These are phyloP conservation scores for Oceanodroma leucorhoa DNA, from an alignment of 2,797 vertebrate species.

Conservation along the genomic window DNA sequence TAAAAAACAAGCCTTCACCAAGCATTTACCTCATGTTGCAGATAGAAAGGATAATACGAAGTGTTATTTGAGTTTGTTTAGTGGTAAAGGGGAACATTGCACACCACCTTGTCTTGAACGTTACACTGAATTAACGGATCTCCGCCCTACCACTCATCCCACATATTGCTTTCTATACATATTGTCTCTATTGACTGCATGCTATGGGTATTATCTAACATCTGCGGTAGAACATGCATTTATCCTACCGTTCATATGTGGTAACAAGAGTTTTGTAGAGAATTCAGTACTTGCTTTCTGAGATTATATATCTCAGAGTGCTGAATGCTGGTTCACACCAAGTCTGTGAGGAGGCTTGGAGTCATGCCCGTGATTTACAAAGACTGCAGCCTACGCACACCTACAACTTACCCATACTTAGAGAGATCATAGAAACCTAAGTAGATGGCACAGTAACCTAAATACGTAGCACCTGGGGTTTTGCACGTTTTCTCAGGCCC, in stretches of 20 bases:
- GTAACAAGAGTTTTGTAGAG: conserved; percentile 63
- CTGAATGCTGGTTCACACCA: conserved; percentile 64
- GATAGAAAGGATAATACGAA: background rate
- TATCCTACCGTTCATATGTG: conserved; percentile 67
- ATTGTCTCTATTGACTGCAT: background rate
- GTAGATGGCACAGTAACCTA: conserved; percentile 71
- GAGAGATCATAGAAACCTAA: conserved; percentile 73
- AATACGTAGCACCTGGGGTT: conserved; percentile 69
- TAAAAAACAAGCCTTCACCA: background rate
- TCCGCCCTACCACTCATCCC: conserved; percentile 1
- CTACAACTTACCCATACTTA: conserved; percentile 69
- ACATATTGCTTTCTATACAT: background rate
- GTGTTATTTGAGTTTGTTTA: background rate
- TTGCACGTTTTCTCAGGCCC: conserved; percentile 55
- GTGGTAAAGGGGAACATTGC: background rate
- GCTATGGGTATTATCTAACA: conserved; percentile 72
- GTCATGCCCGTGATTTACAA: conserved; percentile 60
- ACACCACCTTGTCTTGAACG: background rate
- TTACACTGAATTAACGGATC: background rate
- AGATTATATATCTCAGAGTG: conserved; percentile 56
- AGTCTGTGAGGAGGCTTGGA: conserved; percentile 63
- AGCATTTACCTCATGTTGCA: background rate
- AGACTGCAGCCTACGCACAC: conserved; percentile 72
- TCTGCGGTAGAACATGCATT: conserved; percentile 66
- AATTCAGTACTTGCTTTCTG: conserved; percentile 47